Evolutionary conservation across 2,888 invertebrate genomes (phyloP), one percentile per base, ranked within the genome.

Genomic region (Patella caerulea): DNA sequence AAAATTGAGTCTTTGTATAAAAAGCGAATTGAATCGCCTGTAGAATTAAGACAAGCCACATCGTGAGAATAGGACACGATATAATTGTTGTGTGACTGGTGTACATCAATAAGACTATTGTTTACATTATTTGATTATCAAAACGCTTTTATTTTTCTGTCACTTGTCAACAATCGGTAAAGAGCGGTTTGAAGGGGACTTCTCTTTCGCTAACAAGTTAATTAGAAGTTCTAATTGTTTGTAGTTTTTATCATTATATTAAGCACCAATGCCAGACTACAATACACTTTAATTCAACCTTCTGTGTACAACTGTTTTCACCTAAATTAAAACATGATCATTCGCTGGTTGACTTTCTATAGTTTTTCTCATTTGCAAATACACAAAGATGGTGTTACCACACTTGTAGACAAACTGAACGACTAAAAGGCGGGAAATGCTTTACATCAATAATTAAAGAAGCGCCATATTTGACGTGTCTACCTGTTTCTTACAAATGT

Each of bases 91-190:
- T 65, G 24, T 24, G 24, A 19, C 24, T 65, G 65, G 24, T 24
- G 24, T 24, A 65, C 65, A 65, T 65, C 65, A 65, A 65, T 65
- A 65, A 19, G 24, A 14, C 65, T 24, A 65, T 65, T 65, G 65
- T 65, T 24, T 24, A 65, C 65, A 65, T 19, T 65, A 65, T 65
- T 65, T 65, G 65, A 65, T 65, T 65, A 65, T 65, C 65, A 65
- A 65, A 65, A 65, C 24, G 65, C 65, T 65, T 65, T 65, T 65
- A 65, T 65, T 65, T 65, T 65, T 65, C 65, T 65, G 65, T 65
- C 65, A 65, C 65, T 65, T 65, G 19, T 65, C 65, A 24, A 19
- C 24, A 24, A 65, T 65, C 24, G 65, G 24, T 65, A 19, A 65
- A 65, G 19, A 65, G 65, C 19, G 65, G 24, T 24, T 24, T 65